Conservation (phyloP, 2,888 invertebrate genomes). For the Augiades crinisus region DNA sequence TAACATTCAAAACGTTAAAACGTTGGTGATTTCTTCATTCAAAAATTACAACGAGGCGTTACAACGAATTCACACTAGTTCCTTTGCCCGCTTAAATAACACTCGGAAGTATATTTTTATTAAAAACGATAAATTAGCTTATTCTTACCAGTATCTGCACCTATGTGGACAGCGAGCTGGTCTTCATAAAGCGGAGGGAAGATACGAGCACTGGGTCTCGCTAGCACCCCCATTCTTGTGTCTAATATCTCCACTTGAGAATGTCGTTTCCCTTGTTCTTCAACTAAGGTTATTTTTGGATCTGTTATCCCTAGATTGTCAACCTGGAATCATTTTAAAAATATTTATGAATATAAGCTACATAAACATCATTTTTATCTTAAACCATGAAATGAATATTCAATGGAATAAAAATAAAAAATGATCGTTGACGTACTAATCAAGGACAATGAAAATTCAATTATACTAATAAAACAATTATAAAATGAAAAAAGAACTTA, state of each 20-base stretch:
- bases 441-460: too few species aligned
- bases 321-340: conserved; percentile 53
- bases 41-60: too few species aligned
- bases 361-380: too few species aligned
- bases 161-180: conserved; percentile 89
- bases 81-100: too few species aligned
- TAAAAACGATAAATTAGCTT: background rate
- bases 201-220: conserved; percentile 89
- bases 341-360: background rate
- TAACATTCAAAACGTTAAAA: too few species aligned
- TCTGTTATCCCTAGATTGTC: conserved; percentile 83
- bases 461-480: too few species aligned
- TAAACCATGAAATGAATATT: too few species aligned
- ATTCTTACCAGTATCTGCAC: conserved; percentile 60
- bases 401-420: too few species aligned
- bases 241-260: conserved; percentile 88
- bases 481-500: conserved; percentile 33
- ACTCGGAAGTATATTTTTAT: too few species aligned
- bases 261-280: conserved; percentile 86
- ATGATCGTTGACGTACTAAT: too few species aligned
- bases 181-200: conserved; percentile 92
- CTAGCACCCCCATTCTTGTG: conserved; percentile 87
- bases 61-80: too few species aligned
- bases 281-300: conserved; percentile 86
- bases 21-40: too few species aligned